These are phyloP conservation scores for Pterois miles DNA, from an alignment of 2,797 vertebrate species.

Conservation along the genomic window DNA sequence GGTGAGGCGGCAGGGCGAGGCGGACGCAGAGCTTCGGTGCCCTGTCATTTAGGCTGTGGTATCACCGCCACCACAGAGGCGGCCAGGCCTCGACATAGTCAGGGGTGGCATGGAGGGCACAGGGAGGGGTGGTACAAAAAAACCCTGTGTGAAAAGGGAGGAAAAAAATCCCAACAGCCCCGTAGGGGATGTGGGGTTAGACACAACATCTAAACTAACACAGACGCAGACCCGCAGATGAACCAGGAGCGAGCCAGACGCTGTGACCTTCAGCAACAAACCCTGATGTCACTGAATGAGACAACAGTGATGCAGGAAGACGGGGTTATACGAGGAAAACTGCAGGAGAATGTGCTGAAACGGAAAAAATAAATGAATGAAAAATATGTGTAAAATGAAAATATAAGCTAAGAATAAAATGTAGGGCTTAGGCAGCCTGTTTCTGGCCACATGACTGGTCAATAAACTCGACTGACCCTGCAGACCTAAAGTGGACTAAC, in stretches of 20 bases:
- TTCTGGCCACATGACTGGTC: constrained; percentile 41
- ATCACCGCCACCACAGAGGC: constrained; percentile 69
- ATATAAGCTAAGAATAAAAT: neutral
- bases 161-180: constrained; percentile 23
- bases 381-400: constrained; percentile 15
- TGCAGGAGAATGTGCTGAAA: neutral
- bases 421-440: constrained; percentile 39
- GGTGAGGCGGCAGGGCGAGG: constrained; percentile 82
- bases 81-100: constrained; percentile 69
- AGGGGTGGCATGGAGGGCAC: constrained; percentile 82
- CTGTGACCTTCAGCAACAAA: neutral
- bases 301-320: neutral
- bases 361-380: neutral
- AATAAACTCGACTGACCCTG: constrained; percentile 67
- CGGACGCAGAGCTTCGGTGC: constrained; percentile 64
- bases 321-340: neutral
- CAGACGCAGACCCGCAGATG: constrained; percentile 38
- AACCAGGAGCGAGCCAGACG: constrained; percentile 13
- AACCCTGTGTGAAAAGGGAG: constrained; percentile 28
- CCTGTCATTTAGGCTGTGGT: constrained; percentile 80
- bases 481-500: constrained; percentile 59
- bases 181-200: constrained; percentile 54
- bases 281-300: constrained; percentile 15
- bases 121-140: constrained; percentile 63
- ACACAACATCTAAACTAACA: constrained; percentile 68